phyloP scores from a whole-genome alignment of 2,888 invertebrate species.

The Ormyrus rosae region DNA sequence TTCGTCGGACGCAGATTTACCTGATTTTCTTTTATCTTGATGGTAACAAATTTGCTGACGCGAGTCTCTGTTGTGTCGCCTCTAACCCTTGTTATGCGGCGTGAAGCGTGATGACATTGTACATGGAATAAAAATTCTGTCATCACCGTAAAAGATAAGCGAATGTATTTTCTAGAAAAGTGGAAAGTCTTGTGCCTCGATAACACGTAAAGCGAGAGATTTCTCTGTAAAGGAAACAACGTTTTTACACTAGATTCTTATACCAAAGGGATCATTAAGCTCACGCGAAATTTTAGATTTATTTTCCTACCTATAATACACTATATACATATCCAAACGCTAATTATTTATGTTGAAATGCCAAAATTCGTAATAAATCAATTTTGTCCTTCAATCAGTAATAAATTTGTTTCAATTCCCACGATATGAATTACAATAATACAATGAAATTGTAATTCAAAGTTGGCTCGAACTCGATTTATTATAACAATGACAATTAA shows the following conservation, averaged over 20 bases:
- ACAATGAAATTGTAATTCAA: no score
- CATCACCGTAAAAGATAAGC: slow-evolving; percentile 12
- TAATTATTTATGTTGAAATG: no score
- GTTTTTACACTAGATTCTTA: not conserved
- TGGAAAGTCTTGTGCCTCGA: slow-evolving; percentile 1
- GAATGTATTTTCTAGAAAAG: slow-evolving; percentile 9
- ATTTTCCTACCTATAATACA: no score
- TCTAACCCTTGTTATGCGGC: slow-evolving; percentile 33
- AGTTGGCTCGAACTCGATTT: no score
- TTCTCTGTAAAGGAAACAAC: slow-evolving; percentile 6
- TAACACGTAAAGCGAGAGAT: not conserved
- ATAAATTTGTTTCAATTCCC: no score
- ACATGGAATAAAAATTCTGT: slow-evolving; percentile 44
- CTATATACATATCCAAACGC: no score
- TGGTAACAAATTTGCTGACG: slow-evolving; percentile 32
- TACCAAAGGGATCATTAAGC: not conserved
- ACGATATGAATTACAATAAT: no score
- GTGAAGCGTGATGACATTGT: slow-evolving; percentile 21
- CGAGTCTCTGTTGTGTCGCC: slow-evolving; percentile 35
- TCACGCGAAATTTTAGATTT: no score
- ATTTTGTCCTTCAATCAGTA: no score
- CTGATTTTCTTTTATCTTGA: slow-evolving; percentile 29
- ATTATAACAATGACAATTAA: no score
- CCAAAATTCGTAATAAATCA: no score
- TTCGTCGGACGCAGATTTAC: not conserved